These are phyloP conservation scores for Macrophya alboannulata DNA, from an alignment of 2,888 invertebrate genomes.

Conservation along the genomic window DNA sequence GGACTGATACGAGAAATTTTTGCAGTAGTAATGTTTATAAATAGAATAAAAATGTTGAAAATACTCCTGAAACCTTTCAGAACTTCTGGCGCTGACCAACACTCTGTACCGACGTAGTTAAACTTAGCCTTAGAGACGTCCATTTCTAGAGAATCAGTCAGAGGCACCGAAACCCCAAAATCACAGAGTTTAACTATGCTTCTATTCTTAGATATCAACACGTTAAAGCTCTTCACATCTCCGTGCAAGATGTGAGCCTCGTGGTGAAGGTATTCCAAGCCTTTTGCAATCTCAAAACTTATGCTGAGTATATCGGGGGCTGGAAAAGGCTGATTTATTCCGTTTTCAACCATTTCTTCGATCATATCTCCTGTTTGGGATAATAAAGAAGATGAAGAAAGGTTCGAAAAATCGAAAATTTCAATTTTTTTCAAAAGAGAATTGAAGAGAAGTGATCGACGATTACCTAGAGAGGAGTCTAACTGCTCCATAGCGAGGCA, in stretches of 20 bases:
- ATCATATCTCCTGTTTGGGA: slow-evolving; percentile 84
- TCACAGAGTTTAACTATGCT: slow-evolving; percentile 90
- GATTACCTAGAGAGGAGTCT: slow-evolving; percentile 84
- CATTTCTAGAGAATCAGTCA: slow-evolving; percentile 84
- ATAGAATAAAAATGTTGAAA: not conserved
- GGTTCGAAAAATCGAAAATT: slow-evolving; percentile 31
- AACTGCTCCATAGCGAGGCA: slow-evolving; percentile 92
- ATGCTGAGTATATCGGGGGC: slow-evolving; percentile 86
- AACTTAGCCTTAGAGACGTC: slow-evolving; percentile 81
- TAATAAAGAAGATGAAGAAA: slow-evolving; percentile 30
- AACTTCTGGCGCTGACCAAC: slow-evolving; percentile 92
- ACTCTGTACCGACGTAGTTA: slow-evolving; percentile 87
- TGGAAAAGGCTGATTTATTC: slow-evolving; percentile 82
- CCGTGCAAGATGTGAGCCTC: slow-evolving; percentile 88
- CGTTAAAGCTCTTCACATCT: slow-evolving; percentile 92
- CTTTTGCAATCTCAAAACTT: slow-evolving; percentile 85
- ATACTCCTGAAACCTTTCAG: slow-evolving; percentile 79
- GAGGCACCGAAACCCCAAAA: slow-evolving; percentile 90
- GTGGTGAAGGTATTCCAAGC: slow-evolving; percentile 90
- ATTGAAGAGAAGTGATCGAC: not conserved
- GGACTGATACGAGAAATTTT: not conserved
- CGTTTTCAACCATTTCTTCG: slow-evolving; percentile 84
- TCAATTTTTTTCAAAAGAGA: not conserved
- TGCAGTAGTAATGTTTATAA: not conserved
- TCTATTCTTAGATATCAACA: slow-evolving; percentile 90